Evolutionary conservation across 2,113 vertebrate species (phyloP), one percentile per base, ranked within the genome.

Genomic region (Cyphomyrus discorhynchus): DNA sequence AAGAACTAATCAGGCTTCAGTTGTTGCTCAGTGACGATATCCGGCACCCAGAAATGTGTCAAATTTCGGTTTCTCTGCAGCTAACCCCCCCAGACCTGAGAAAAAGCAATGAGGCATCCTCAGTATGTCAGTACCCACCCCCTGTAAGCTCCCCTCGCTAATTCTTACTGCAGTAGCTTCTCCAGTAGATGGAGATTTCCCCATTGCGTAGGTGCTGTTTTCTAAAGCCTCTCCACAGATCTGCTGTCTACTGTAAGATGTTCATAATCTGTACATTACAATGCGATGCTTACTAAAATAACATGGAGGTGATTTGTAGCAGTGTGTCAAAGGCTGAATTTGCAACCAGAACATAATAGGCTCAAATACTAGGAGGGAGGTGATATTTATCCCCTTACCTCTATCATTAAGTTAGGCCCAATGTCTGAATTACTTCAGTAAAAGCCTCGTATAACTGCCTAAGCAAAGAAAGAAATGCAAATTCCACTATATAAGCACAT

Each of bases 371-470:
- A 46, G 39, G 45, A 27, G 27, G 62, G 8, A 27, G 24, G 7
- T 24, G 8, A 46, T 84, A 84, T 9, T 84, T 47, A 84, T n/a
- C 35, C 35, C 74, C 35, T 80, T 19, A 80, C 74, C 74, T 80
- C 15, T 80, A 80, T n/a, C 35, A 42, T 19, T 42, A 42, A 80
- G 13, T 80, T 39, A 39, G 35, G 74, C 5, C 31, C 74, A 80
- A 13, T 19, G 90, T 91, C 91, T 88, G 91, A 92, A 91, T 58
- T 70, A 11, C 62, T 13, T 66, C 9, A 52, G 6, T 50, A 45
- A 89, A 77, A 77, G 39, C 42, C 42, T 56, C 27, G 2, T 45
- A 19, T 80, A 42, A 8, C 13, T 42, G 15, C 35, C 74, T 42
- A 42, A 39, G 17, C 35, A 19, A 13, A 19, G 35, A 42, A 80